Evolutionary conservation across 2,888 invertebrate genomes (phyloP).

Genomic region (Zootermopsis nevadensis): DNA sequence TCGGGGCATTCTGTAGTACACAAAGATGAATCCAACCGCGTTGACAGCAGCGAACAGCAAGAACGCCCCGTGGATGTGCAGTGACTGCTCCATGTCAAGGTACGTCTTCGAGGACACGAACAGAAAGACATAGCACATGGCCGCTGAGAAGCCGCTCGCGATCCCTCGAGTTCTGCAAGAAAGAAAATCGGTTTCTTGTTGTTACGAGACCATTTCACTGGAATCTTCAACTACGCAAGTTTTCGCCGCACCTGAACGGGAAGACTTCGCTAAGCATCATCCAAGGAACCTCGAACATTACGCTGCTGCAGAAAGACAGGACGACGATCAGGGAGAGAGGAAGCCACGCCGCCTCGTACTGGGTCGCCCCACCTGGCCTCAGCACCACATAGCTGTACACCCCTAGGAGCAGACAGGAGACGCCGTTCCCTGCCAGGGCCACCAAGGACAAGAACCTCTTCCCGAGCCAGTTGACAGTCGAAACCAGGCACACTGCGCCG

Average conservation of each 20-base stretch:
- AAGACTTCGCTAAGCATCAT: conserved; percentile 32
- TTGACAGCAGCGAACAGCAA: conserved; percentile 65
- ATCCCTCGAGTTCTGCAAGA: conserved; percentile 67
- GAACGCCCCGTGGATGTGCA: conserved; percentile 66
- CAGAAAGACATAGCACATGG: conserved; percentile 66
- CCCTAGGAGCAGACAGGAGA: neutral
- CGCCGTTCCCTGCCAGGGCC: neutral
- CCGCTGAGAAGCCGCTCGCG: conserved; percentile 68
- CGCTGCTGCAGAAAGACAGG: conserved; percentile 5
- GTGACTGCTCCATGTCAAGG: conserved; percentile 64
- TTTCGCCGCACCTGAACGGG: conserved; percentile 26
- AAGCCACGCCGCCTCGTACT: neutral
- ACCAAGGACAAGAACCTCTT: neutral
- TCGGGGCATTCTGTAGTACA: conserved; percentile 68
- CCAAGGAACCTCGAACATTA: conserved; percentile 13
- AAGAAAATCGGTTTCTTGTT: conserved; percentile 46
- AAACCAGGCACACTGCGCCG: neutral
- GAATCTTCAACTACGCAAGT: no score
- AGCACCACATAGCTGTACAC: conserved; percentile 19
- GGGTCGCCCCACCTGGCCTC: neutral
- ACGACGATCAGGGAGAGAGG: neutral
- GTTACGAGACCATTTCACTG: no score
- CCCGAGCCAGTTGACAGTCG: conserved; percentile 13
- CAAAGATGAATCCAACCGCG: conserved; percentile 64
- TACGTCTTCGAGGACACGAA: conserved; percentile 68